Percentiles rank a stretch among this genome's conserved stretches.
These are phyloP conservation scores for Sylvicola cinctus DNA, from an alignment of 2,888 invertebrate genomes.

Conservation along the genomic window DNA sequence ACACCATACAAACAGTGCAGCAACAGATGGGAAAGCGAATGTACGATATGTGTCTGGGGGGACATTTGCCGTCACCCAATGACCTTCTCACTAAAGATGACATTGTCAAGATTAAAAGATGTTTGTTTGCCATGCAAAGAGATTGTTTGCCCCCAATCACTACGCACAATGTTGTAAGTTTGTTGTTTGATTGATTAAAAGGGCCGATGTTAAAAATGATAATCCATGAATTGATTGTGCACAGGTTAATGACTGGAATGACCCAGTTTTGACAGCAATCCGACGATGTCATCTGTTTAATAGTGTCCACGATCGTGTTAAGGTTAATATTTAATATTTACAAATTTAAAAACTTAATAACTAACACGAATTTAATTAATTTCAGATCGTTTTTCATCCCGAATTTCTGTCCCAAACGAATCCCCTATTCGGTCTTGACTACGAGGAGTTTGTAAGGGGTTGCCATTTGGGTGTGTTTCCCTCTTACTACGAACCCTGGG, in stretches of 20 bases:
- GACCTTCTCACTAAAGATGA: constrained; percentile 82
- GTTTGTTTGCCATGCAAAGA: constrained; percentile 78
- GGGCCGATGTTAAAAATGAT: no score
- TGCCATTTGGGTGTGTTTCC: constrained; percentile 99
- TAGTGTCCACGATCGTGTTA: constrained; percentile 80
- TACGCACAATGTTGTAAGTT: constrained; percentile 78
- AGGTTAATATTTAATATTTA: no score
- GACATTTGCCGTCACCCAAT: constrained; percentile 64
- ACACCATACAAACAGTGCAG: constrained; percentile 84
- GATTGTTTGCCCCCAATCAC: constrained; percentile 88
- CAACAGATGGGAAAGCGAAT: constrained; percentile 79
- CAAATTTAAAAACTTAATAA: no score
- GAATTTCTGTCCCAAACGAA: constrained; percentile 96
- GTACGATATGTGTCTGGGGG: constrained; percentile 85
- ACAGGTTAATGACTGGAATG: constrained; percentile 51
- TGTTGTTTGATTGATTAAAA: no score
- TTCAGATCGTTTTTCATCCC: constrained; percentile 98
- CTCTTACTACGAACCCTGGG: constrained; percentile 99
- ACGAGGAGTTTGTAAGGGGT: constrained; percentile 97
- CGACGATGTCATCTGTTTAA: constrained; percentile 89
- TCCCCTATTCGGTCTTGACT: constrained; percentile 91
- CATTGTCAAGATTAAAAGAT: constrained; percentile 84
- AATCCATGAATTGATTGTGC: background rate
- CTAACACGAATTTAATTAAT: no score
- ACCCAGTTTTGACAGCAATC: constrained; percentile 73